phyloP scores from a whole-genome alignment of 2,888 invertebrate genomes.

The Caenorhabditis sp. region DNA sequence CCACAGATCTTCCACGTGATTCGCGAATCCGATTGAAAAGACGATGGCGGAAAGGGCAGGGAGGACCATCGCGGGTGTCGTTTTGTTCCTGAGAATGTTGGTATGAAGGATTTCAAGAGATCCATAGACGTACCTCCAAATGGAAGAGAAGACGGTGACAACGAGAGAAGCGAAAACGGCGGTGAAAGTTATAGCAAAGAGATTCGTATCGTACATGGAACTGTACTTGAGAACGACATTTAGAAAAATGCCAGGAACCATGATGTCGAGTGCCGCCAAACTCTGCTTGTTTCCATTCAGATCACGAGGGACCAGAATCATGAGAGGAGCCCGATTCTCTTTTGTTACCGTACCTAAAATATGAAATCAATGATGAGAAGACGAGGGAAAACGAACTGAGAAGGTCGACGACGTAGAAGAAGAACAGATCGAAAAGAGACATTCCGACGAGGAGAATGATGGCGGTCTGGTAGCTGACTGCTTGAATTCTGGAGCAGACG shows the following conservation, averaged over 20 bases:
- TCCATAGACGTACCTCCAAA: conserved; percentile 52
- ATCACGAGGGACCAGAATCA: conserved; percentile 64
- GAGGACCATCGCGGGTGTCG: conserved; percentile 68
- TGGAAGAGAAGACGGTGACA: conserved; percentile 57
- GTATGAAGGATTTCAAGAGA: not conserved
- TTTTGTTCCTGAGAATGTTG: conserved; percentile 42
- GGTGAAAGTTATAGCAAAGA: conserved; percentile 58
- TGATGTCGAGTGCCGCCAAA: conserved; percentile 64
- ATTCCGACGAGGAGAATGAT: conserved; percentile 63
- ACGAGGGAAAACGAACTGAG: too few species aligned
- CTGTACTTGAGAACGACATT: conserved; percentile 68
- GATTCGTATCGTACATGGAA: conserved; percentile 68
- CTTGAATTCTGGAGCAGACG: conserved; percentile 62
- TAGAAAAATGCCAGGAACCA: conserved; percentile 68
- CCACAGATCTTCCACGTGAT: conserved; percentile 64
- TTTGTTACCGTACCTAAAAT: conserved; percentile 63
- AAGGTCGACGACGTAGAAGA: conserved; percentile 67
- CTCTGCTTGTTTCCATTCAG: conserved; percentile 64
- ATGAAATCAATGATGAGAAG: too few species aligned
- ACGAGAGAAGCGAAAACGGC: conserved; percentile 60
- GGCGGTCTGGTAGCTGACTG: conserved; percentile 65
- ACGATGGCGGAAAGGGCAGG: conserved; percentile 60
- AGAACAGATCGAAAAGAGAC: conserved; percentile 66
- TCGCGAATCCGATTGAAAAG: conserved; percentile 54
- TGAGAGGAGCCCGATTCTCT: conserved; percentile 63